Conservation (phyloP, 2,113 vertebrate species). For the Oxyruncus cristatus region DNA sequence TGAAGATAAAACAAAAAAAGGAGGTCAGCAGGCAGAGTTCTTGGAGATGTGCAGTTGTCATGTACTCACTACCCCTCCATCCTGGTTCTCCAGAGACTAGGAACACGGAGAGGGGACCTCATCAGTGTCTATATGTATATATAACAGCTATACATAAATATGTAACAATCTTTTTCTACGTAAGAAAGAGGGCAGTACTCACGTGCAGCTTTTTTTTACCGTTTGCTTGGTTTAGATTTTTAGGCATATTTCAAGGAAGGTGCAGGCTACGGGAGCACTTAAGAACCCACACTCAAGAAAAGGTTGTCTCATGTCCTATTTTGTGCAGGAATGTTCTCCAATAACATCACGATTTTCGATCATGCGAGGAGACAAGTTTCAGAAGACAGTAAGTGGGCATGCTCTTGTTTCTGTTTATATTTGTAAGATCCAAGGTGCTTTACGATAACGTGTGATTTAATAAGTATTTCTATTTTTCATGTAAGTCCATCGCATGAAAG, state of each 20-base stretch:
- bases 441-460: neutral
- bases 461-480: neutral
- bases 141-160: neutral
- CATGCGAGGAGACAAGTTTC: constrained; percentile 73
- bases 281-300: constrained; percentile 72
- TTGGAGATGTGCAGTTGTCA: neutral
- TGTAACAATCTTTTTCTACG: neutral
- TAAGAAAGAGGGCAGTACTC: neutral
- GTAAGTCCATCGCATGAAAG: neutral
- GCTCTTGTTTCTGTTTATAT: neutral
- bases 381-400: neutral
- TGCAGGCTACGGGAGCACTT: constrained; percentile 72
- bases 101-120: neutral
- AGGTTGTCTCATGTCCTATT: constrained; percentile 73
- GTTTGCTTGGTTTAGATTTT: constrained; percentile 44
- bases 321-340: constrained; percentile 78
- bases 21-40: neutral
- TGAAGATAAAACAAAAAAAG: neutral
- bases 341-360: constrained; percentile 76
- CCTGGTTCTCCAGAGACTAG: neutral
- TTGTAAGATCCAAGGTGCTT: neutral
- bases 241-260: constrained; percentile 72
- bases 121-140: too few species aligned
- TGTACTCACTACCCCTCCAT: neutral
- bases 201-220: neutral